These are phyloP conservation scores for Orchesella cincta DNA, from an alignment of 1,140 invertebrate species.

Conservation along the genomic window DNA sequence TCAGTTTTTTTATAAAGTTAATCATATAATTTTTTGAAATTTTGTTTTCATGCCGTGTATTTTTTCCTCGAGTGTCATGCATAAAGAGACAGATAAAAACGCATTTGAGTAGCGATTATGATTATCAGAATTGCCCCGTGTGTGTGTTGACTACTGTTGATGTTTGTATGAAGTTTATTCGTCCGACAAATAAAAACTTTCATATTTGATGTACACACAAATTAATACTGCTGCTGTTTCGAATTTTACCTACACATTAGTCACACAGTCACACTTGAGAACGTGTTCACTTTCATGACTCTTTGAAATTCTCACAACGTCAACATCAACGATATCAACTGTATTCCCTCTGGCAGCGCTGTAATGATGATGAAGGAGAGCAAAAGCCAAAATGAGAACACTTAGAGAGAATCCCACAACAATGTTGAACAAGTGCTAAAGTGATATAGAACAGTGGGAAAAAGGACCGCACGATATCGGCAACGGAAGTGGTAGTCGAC, in stretches of 20 bases:
- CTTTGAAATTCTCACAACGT: not conserved
- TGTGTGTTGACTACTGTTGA: too few species aligned
- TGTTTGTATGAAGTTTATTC: too few species aligned
- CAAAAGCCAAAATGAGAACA: conserved; percentile 10
- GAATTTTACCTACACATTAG: not conserved
- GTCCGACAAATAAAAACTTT: not conserved
- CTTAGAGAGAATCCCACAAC: not conserved
- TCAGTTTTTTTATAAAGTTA: not conserved
- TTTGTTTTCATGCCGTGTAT: not conserved
- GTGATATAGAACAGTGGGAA: not conserved
- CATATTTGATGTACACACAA: not conserved
- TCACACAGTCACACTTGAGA: not conserved
- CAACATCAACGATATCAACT: not conserved
- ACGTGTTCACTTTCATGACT: not conserved
- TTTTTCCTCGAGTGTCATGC: not conserved
- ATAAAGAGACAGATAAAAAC: not conserved
- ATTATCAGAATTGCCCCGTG: not conserved
- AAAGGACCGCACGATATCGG: conserved; percentile 8
- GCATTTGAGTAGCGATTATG: not conserved
- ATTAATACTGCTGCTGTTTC: not conserved
- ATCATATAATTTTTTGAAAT: not conserved
- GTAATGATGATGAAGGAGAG: not conserved
- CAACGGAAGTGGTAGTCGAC: not conserved
- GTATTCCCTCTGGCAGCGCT: not conserved
- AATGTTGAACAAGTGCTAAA: not conserved